A percentile compares a stretch with the other conserved stretches of the same genome.
Evolutionary conservation across 2,888 invertebrate genomes (phyloP).

Genomic region (Hemaris fuciformis): DNA sequence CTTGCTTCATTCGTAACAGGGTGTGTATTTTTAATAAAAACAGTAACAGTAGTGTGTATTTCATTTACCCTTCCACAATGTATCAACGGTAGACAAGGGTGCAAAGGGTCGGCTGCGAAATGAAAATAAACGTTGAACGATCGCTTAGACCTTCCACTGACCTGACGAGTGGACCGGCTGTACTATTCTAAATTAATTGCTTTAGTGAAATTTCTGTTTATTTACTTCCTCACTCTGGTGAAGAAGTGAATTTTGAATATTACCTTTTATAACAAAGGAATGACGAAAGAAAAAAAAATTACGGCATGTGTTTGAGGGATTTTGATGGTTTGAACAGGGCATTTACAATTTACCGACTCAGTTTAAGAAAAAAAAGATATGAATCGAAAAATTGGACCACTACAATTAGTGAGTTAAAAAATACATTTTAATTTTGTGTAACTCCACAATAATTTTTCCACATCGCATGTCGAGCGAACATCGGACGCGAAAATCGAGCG

Average conservation of each 20-base stretch:
- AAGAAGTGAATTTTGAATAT: background rate
- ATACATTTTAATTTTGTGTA: background rate
- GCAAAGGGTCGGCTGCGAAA: slow-evolving; percentile 65
- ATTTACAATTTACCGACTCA: background rate
- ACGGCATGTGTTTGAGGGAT: too few relatives aligned
- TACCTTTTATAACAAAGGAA: background rate
- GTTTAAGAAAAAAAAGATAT: background rate
- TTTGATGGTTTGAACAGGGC: background rate
- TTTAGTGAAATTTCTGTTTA: background rate
- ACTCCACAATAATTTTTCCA: slow-evolving; percentile 16
- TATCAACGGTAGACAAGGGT: slow-evolving; percentile 74
- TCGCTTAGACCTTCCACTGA: slow-evolving; percentile 55
- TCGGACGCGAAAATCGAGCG: slow-evolving; percentile 21
- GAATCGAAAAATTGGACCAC: slow-evolving; percentile 4
- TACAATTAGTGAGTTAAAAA: slow-evolving; percentile 18
- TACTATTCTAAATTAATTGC: slow-evolving; percentile 4
- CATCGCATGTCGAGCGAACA: slow-evolving; percentile 33
- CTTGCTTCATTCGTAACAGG: slow-evolving; percentile 21
- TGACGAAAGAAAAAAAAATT: background rate
- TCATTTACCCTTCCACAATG: slow-evolving; percentile 69
- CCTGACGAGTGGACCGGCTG: slow-evolving; percentile 15
- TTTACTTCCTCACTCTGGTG: background rate
- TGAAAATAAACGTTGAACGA: slow-evolving; percentile 72
- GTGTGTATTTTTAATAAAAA: slow-evolving; percentile 57
- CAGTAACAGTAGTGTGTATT: slow-evolving; percentile 42